Percentiles rank a stretch among this genome's conserved stretches.
These are phyloP conservation scores for Galaxias olidus DNA, from an alignment of 2,797 vertebrate genomes.

Conservation along the genomic window DNA sequence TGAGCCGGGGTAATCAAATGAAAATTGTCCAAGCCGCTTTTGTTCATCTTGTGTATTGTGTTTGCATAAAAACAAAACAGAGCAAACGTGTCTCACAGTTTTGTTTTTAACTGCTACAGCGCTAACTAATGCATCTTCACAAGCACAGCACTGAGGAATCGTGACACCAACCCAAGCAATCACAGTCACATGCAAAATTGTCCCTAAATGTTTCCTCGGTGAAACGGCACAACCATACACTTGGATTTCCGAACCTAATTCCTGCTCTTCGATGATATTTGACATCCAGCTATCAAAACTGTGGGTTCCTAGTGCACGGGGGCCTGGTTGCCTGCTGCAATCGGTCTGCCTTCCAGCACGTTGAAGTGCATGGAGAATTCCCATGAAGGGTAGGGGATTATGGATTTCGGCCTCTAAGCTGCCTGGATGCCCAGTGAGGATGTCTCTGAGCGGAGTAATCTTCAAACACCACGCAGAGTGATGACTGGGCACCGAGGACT, in stretches of 20 bases:
- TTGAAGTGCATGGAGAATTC: conserved; percentile 78
- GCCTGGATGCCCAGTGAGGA: conserved; percentile 76
- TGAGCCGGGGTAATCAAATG: too few species aligned
- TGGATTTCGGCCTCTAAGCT: conserved; percentile 78
- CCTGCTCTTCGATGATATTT: conserved; percentile 64
- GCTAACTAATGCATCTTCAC: too few species aligned
- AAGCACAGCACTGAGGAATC: too few species aligned
- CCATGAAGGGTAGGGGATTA: conserved; percentile 80
- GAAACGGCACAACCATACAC: too few species aligned
- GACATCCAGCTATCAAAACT: conserved; percentile 69
- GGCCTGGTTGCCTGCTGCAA: conserved; percentile 52
- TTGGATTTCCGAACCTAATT: conserved; percentile 18
- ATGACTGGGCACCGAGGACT: conserved; percentile 75
- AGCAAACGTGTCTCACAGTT: too few species aligned
- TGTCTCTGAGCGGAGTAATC: conserved; percentile 77
- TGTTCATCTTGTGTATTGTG: too few species aligned
- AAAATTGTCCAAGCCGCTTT: too few species aligned
- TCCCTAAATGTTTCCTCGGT: too few species aligned
- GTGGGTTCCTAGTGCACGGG: conserved; percentile 52
- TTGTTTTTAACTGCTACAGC: too few species aligned
- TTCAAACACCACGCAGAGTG: conserved; percentile 77
- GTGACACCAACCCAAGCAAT: too few species aligned
- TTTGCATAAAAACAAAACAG: too few species aligned
- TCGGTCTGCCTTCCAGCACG: conserved; percentile 69
- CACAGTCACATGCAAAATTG: too few species aligned